Percentiles rank a stretch among this genome's conserved stretches.
These are phyloP conservation scores for Dorcus parallelipipedus DNA, from an alignment of 2,888 invertebrate species.

Conservation along the genomic window DNA sequence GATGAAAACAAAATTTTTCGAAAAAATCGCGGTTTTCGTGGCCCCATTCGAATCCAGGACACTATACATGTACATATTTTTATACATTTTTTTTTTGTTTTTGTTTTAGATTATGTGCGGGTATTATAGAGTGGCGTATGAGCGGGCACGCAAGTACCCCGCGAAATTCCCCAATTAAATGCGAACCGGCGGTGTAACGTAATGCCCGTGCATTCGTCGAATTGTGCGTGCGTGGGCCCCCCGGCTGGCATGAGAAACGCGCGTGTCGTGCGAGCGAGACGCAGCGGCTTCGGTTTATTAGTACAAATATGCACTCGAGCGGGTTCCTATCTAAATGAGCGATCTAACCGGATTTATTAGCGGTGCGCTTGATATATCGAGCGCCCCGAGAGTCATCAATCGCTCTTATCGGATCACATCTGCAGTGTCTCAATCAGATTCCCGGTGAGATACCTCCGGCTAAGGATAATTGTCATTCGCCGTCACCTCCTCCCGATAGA, in stretches of 20 bases:
- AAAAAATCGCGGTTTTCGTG: no score
- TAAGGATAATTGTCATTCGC: constrained; percentile 42
- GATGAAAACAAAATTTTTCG: no score
- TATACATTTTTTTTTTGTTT: no score
- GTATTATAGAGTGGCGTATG: no score
- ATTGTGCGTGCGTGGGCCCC: no score
- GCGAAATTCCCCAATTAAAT: no score
- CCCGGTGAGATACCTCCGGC: constrained; percentile 35
- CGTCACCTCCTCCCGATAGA: constrained; percentile 28
- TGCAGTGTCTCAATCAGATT: constrained; percentile 40
- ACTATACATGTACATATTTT: no score
- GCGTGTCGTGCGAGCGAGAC: background rate
- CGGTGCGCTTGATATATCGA: constrained; percentile 30
- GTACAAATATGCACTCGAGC: constrained; percentile 24
- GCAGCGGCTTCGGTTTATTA: constrained; percentile 13
- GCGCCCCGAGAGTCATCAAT: constrained; percentile 32
- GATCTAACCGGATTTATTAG: constrained; percentile 36
- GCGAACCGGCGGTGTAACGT: no score
- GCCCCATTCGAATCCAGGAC: no score
- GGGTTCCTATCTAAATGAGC: constrained; percentile 33
- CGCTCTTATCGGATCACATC: constrained; percentile 16
- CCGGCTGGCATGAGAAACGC: background rate
- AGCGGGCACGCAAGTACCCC: no score
- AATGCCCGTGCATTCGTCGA: no score
- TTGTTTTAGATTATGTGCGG: no score